Evolutionary conservation across 2,797 vertebrate species (phyloP), one percentile per base, ranked within the genome.

Genomic region (Lagocephalus sceleratus): DNA sequence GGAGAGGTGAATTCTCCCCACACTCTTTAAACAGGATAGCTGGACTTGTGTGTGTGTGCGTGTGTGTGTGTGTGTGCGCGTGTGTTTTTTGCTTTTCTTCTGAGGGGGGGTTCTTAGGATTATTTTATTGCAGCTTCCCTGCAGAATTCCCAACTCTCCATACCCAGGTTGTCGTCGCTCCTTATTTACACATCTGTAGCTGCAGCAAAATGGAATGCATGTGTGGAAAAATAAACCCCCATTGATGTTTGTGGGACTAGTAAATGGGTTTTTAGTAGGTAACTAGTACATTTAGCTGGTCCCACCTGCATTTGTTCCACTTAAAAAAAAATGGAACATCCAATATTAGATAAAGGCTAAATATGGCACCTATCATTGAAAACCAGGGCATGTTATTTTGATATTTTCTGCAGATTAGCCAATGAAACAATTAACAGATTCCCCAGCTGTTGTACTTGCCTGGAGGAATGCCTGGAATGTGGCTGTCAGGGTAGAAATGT

Each of bases 391-490:
- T 78, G 43, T 78, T 71, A 65, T 76, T 73, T 78, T 62, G 23
- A 56, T 51, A 42, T 56, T 73, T 75, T 61, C 60, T 70, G 58
- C 66, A 67, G 66, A 54, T 66, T 44, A 52, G 47, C 43, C 51
- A 55, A 78, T 60, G 67, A 69, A 72, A 78, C 68, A 72, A 83
- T 83, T 83, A 70, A 67, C 39, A 66, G 69, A 68, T 81, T 73
- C 57, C 78, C 66, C 86, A 86, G 84, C 85, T 89, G 88, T 60
- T 82, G 59, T 60, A 54, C 10, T 68, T 62, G 71, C 50, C 76
- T 49, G 54, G 17, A 83, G 82, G 87, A 81, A 86, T 86, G 64
- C 20, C 1, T 40, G 50, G 78, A 83, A 84, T 83, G 70, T 78
- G 23, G 69, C 79, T 82, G 71, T 81, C 80, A 81, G 79, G 72